Base-by-base conservation (phyloP, 2,888 invertebrate genomes). In the Brenthis daphne region DNA sequence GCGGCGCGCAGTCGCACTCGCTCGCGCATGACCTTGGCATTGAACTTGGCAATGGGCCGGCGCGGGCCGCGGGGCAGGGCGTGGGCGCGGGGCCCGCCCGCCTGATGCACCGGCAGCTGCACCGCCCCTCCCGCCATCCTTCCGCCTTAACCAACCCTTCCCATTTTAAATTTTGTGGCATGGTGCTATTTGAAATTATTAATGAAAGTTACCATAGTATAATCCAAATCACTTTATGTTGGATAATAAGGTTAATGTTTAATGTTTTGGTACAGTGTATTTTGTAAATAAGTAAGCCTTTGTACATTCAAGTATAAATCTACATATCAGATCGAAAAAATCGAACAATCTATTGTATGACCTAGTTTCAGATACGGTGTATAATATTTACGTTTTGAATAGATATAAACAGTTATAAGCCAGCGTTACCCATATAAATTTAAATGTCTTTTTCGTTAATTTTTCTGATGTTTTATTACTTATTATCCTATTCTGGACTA, bases 21-120 rank as follows among this genome's bases (percentile, higher is more conserved):
- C 88, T 92, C 93, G 93, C 94, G 91, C 93, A 94, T 94, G 95
- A 95, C 96, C 96, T 96, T 96, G 96, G 95, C 95, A 96, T 94
- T 96, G 96, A 96, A 95, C 95, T 95, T 95, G 95, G 94, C 95
- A 94, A 90, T 92, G 92, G 90, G 89, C 87, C 86, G 90, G 85
- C 84, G 86, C 83, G 87, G 82, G 80, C 76, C 75, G 81, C 75
- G 77, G 74, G 88, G 85, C 83, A 43, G 37, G 37, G 80, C 68
- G 73, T 72, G 77, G 75, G 75, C 69, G 78, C 80, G 74, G 72
- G 69, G 74, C 76, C 69, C 74, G 70, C 76, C 74, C 73, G 71
- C 76, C 81, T 82, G 87, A 87, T 89, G 89, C 89, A 89, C 85
- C 85, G 84, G 83, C 89, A 89, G 88, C 90, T 90, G 90, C 90